Base-by-base conservation (phyloP, 2,113 vertebrate genomes). In the Coryphaenoides rupestris region DNA sequence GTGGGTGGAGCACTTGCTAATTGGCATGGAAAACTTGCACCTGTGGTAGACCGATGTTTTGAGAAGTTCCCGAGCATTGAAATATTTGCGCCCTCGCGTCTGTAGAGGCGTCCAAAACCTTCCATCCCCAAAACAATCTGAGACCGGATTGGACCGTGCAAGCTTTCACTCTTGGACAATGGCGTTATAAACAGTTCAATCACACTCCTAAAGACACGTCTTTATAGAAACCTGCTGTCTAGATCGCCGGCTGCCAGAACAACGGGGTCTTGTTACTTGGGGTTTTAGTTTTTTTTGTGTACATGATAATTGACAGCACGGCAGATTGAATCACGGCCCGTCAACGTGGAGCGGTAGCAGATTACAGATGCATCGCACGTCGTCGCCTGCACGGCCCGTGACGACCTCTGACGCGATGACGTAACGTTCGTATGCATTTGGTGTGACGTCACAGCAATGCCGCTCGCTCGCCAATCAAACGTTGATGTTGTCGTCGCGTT, bases 41-140 rank as follows among this genome's bases (percentile, higher is more conserved):
- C 86, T 89, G 87, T 87, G 88, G 86, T 87, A 75, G 83, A 88
- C 88, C 88, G 22, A 83, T 88, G 82, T 88, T 89, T 88, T 81
- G 65, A 82, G 61, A 87, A 12, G 81, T 84, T n/a, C 73, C 82
- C 82, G 80, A 84, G 82, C 69, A 68, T 73, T 82, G 83, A 80
- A n/a, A 82, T 88, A 85, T 86, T 87, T 89, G 81, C 58, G 26
- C 68, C 66, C 75, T 78, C 58, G 52, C 15, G 65, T 79, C 68
- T 71, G 75, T 78, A 58, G 69, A 70, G 66, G 73, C 75, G 81
- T 68, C 68, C 55, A 6, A 58, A 65, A 75, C 70, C 54, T 17
- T 13, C 47, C 33, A 62, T 77, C 71, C 79, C 56, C 69, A 70
- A 80, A 84, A 82, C 81, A 83, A 82, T 84, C 73, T 76, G 81